These are phyloP conservation scores for Mungos mungo DNA, from an alignment of 2,113 vertebrate genomes.

Conservation along the genomic window DNA sequence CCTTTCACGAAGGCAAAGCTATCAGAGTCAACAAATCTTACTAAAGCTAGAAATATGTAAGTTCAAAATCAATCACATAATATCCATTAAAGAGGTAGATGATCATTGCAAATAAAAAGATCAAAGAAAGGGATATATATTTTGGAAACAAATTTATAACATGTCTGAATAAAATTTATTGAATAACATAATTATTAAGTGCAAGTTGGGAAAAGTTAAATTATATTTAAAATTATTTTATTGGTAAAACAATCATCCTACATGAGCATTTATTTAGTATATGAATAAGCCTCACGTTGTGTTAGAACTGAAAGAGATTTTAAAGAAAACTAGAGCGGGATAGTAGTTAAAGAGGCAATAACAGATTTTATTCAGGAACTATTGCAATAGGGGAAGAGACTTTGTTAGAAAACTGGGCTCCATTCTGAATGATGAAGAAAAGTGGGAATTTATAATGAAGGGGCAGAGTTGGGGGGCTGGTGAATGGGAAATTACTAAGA, in stretches of 20 bases:
- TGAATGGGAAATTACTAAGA: neutral
- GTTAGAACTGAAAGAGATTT: neutral
- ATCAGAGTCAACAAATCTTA: constrained; percentile 88
- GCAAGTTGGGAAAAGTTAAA: neutral
- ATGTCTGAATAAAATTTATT: neutral
- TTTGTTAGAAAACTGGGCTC: neutral
- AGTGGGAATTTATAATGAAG: neutral
- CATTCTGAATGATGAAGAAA: neutral
- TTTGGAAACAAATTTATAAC: neutral
- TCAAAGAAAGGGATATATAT: neutral
- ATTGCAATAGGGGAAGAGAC: neutral
- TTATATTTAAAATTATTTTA: neutral
- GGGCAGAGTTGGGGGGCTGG: accelerated
- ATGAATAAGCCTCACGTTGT: neutral
- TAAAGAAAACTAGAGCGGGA: neutral
- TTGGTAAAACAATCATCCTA: neutral
- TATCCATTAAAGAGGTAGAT: neutral
- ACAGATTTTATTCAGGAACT: neutral
- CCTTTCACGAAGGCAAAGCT: constrained; percentile 96
- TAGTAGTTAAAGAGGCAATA: neutral
- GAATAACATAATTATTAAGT: neutral
- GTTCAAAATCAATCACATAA: neutral
- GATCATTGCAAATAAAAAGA: neutral
- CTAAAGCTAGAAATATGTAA: neutral
- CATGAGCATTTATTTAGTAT: neutral